Percentiles rank a stretch among this genome's conserved stretches.
phyloP scores from a whole-genome alignment of 2,888 invertebrate species.

The Reticulitermes lucifugus region DNA sequence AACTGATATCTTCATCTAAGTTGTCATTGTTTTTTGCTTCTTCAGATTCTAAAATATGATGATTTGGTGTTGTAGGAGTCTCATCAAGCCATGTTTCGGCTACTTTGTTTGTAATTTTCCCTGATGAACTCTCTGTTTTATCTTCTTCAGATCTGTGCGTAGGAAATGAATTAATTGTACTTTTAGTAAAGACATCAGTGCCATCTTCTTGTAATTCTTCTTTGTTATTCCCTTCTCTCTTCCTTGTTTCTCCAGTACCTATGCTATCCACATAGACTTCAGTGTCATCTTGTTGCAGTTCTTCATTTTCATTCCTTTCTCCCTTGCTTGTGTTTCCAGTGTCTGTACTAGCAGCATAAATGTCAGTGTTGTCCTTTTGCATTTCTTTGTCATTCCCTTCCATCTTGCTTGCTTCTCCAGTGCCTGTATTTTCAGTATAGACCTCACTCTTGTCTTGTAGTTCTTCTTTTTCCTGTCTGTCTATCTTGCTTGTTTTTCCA shows the following conservation, averaged over 20 bases:
- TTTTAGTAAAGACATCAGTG: not conserved
- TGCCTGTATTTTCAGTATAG: not conserved
- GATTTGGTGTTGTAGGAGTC: no score
- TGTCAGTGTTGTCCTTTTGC: not conserved
- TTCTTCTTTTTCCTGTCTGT: not conserved
- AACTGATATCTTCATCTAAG: no score
- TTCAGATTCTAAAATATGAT: no score
- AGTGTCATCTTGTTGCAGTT: not conserved
- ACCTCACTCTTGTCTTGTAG: not conserved
- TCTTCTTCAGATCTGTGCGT: no score
- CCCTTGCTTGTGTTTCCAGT: not conserved
- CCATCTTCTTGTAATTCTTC: not conserved
- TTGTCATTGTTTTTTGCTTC: no score
- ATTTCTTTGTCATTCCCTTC: not conserved
- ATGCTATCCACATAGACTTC: not conserved
- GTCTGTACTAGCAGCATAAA: not conserved
- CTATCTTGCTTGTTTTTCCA: not conserved
- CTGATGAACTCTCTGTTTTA: not conserved
- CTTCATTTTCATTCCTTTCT: not conserved
- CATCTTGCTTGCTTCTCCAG: not conserved
- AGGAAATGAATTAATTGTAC: no score
- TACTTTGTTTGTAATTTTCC: not conserved
- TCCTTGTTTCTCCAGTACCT: not conserved
- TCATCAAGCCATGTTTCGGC: no score
- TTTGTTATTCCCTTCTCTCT: not conserved